Evolutionary conservation across 1,140 invertebrate species (phyloP).

Genomic region (Hirudo medicinalis): DNA sequence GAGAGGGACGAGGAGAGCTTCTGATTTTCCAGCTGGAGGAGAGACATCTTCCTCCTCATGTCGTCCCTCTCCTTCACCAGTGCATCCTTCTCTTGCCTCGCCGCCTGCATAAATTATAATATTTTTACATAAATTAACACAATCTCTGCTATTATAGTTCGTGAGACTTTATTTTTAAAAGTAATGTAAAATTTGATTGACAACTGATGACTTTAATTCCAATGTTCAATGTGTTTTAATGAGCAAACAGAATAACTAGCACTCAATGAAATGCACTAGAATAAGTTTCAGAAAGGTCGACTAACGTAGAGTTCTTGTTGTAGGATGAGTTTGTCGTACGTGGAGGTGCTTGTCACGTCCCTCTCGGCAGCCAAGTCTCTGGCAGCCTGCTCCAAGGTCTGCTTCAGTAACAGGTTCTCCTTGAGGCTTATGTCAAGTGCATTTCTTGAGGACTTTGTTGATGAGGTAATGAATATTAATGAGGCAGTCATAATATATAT

Average conservation of each 20-base stretch:
- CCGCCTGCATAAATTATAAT: not conserved
- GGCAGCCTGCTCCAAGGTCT: not conserved
- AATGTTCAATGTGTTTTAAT: no score
- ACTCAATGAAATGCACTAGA: not conserved
- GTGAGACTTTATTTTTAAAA: no score
- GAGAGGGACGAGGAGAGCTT: not conserved
- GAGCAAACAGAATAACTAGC: no score
- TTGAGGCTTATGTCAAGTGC: not conserved
- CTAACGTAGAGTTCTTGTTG: slow-evolving; percentile 2
- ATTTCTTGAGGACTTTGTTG: not conserved
- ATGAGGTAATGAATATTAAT: not conserved
- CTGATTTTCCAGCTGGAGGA: not conserved
- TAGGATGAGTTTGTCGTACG: not conserved
- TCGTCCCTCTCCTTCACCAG: not conserved
- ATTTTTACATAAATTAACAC: no score
- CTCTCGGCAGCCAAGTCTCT: not conserved
- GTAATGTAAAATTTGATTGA: no score
- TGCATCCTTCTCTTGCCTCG: not conserved
- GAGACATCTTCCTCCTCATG: not conserved
- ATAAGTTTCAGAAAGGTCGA: not conserved
- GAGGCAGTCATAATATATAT: no score
- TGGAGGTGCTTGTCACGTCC: not conserved
- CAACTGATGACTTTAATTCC: no score
- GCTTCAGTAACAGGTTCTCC: not conserved
- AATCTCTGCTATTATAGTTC: no score